phyloP scores from a whole-genome alignment of 2,888 invertebrate genomes.

The Antheraea assamensis region DNA sequence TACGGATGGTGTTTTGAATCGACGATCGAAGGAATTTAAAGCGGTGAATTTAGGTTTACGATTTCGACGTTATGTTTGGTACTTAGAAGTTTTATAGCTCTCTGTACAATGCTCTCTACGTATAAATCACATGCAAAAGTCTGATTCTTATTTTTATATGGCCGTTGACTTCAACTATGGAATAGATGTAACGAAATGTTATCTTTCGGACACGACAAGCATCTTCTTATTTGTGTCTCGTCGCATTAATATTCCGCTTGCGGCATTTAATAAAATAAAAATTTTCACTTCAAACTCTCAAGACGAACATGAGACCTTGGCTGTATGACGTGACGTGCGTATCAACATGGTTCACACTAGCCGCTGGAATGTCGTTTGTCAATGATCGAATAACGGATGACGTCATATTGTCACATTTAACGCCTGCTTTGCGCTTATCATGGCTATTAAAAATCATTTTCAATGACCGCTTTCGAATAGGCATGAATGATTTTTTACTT shows the following conservation, averaged over 20 bases:
- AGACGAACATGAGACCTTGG: slow-evolving; percentile 73
- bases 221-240: not conserved
- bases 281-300: slow-evolving; percentile 44
- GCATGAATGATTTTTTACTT: slow-evolving; percentile 38
- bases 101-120: not conserved
- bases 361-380: slow-evolving; percentile 79
- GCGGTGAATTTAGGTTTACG: slow-evolving; percentile 16
- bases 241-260: slow-evolving; percentile 46
- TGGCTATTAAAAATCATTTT: slow-evolving; percentile 36
- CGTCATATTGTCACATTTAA: slow-evolving; percentile 69
- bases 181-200: not conserved
- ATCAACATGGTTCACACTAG: slow-evolving; percentile 70
- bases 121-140: slow-evolving; percentile 9
- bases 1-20: slow-evolving; percentile 31
- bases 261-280: slow-evolving; percentile 42
- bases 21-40: slow-evolving; percentile 11
- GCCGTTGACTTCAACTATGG: not conserved
- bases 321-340: slow-evolving; percentile 67
- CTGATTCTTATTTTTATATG: slow-evolving; percentile 2
- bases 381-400: slow-evolving; percentile 76
- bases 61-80: slow-evolving; percentile 8
- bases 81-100: slow-evolving; percentile 12
- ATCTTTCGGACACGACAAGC: not conserved
- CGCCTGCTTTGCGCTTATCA: slow-evolving; percentile 51
- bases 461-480: slow-evolving; percentile 55